Conservation (phyloP, 2,888 invertebrate species). For the Hipparchia semele region DNA sequence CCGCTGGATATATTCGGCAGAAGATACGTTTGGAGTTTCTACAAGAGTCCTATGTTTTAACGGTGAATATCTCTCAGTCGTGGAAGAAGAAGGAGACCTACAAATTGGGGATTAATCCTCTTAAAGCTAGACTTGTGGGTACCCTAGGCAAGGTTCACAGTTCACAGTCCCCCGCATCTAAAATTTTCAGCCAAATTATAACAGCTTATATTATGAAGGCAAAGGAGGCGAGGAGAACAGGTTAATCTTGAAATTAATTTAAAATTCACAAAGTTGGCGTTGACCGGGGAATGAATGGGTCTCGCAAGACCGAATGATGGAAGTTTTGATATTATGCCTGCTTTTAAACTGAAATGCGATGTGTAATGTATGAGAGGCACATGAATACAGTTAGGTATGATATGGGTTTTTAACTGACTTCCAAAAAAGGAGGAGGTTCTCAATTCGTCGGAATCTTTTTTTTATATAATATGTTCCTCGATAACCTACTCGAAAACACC, state of each 20-base stretch:
- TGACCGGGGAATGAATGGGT: conserved; percentile 55
- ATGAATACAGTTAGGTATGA: conserved; percentile 1
- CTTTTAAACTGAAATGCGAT: conserved; percentile 35
- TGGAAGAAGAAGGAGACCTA: no score
- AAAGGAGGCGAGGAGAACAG: conserved; percentile 32
- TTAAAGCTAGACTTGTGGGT: not conserved
- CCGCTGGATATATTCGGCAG: no score
- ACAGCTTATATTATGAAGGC: conserved; percentile 27
- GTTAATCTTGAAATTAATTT: conserved; percentile 44
- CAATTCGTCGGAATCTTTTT: no score
- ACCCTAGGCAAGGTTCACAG: conserved; percentile 34
- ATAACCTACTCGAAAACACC: no score
- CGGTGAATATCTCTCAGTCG: not conserved
- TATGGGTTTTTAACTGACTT: not conserved
- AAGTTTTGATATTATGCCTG: conserved; percentile 39
- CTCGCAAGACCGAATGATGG: conserved; percentile 50
- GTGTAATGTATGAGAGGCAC: conserved; percentile 16
- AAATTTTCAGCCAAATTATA: conserved; percentile 35
- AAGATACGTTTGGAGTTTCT: no score
- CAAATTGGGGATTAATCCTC: not conserved
- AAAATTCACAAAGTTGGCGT: conserved; percentile 53
- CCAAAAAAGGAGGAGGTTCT: no score
- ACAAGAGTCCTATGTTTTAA: no score
- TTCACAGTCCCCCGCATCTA: conserved; percentile 33
- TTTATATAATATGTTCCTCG: no score